Evolutionary conservation across 2,888 invertebrate genomes (phyloP).

Genomic region (Limnephilus auricula): DNA sequence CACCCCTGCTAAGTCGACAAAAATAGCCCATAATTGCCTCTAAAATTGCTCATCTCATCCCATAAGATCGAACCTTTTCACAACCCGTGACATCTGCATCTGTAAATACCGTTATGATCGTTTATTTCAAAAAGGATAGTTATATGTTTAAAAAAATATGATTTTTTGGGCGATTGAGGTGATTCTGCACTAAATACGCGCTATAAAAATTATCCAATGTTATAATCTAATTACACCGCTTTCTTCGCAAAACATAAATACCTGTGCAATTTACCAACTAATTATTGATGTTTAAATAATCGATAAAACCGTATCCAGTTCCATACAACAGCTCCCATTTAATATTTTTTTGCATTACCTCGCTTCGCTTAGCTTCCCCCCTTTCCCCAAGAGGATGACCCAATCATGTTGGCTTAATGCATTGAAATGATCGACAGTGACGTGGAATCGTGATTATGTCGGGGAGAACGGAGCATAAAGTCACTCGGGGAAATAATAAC

Average conservation of each 20-base stretch:
- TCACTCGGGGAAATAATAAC: constrained; percentile 28
- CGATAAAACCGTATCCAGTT: not conserved
- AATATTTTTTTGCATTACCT: constrained; percentile 7
- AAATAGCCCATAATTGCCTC: no score
- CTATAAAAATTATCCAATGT: no score
- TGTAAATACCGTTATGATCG: no score
- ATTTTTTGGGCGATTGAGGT: no score
- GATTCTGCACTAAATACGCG: no score
- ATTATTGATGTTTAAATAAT: not conserved
- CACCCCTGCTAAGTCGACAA: no score
- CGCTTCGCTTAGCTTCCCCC: not conserved
- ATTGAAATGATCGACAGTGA: constrained; percentile 47
- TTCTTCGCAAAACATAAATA: not conserved
- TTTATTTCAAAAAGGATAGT: no score
- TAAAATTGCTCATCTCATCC: no score
- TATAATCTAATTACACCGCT: no score
- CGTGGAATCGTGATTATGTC: constrained; percentile 31
- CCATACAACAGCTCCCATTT: not conserved
- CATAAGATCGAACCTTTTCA: no score
- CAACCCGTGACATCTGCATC: no score
- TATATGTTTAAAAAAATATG: no score
- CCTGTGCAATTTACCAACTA: not conserved
- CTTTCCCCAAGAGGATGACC: not conserved
- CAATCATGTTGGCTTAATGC: constrained; percentile 48
- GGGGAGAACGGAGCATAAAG: constrained; percentile 18